Evolutionary conservation across 2,797 vertebrate genomes (phyloP), one percentile per base, ranked within the genome.

Genomic region (Uromys caudimaculatus): DNA sequence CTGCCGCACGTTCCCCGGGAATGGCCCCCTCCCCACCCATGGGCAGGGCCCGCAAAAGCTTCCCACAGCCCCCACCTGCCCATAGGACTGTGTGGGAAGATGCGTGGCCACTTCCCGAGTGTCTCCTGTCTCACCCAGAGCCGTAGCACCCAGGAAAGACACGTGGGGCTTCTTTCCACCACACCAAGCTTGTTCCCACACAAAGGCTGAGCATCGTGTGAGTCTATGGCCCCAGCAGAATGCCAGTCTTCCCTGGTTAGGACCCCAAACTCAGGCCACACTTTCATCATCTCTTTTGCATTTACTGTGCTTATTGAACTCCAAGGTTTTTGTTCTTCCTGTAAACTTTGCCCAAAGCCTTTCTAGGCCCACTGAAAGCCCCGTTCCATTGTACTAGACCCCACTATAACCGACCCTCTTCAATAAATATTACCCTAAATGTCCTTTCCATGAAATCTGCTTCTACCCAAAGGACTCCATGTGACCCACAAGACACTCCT

Each of bases 261-360:
- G 58, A 73, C 11, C 7, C 38, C 27, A 87, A 84, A 90, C 32
- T 76, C 12, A 7, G 62, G 54, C 52, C 32, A 41, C 6, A 52
- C 17, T 76, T 41, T 84, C 27, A 71, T 56, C n/a, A 73, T 84
- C 21, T 84, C 50, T 54, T 90, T 21, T 29, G 94, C n/a, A 17
- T 87, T 90, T 77, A 69, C 41, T 50, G 27, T 64, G 12, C 44
- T 83, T 60, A 83, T n/a, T 17, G 38, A 35, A 35, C 12, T 83
- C 44, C 41, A 14, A n/a, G 62, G 12, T 67, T 58, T 90, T 90
- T 17, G 76, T 87, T 87, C 29, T 84, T 75, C 93, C 93, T 76
- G 16, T 91, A 54, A 94, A 93, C 38, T 96, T 91, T 7, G 38
- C 87, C 35, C 82, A 96, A 41, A 90, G 73, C 38, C 73, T 95